Base-by-base conservation (phyloP, 2,888 invertebrate species). In the Acutogordius australiensis region DNA sequence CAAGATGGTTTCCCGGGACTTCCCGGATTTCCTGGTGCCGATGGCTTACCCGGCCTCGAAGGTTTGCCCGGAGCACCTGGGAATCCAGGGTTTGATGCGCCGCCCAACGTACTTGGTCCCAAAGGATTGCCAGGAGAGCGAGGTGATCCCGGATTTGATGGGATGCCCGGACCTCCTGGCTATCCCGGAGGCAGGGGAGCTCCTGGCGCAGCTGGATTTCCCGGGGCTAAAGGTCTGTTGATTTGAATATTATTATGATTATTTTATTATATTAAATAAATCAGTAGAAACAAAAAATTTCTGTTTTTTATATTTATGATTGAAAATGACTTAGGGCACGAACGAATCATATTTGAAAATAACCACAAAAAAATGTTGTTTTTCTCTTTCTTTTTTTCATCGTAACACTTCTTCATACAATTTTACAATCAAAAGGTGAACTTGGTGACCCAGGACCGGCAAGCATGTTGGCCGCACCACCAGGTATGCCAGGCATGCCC, bases 1-100 rank as follows among this genome's bases (percentile, higher is more conserved):
- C 76, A 78, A 63, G 76, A 77, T 45, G 86, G 86, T 51, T 84
- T 81, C 68, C 79, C 81, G 28, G 86, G 86, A 28, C 75, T 78
- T 28, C 84, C 85, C 74, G 86, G 86, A 45, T 77, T 81, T n/a
- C 76, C 80, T 64, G 86, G 86, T 18, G 29, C 4, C 4, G 58
- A 57, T 29, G 58, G 58, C 13, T 28, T 4, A 29, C 58, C 58
- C 2, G 58, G 58, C 4, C 29, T 30, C 4, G 29, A 28, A 18
- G 58, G 58, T 4, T 4, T 57, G 8, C 58, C 58, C 4, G 58
- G 69, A 60, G 4, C 23, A n/a, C 51, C 51, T 51, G 51, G 51
- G 13, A 23, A 51, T 4, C 51, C 51, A n/a, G 51, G 51, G 23
- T 51, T n/a, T 26, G 51, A 51, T 51, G 8, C 51, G 8, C 4